These are phyloP conservation scores for Fukomys damarensis DNA, from an alignment of 2,113 vertebrate genomes.

Conservation along the genomic window DNA sequence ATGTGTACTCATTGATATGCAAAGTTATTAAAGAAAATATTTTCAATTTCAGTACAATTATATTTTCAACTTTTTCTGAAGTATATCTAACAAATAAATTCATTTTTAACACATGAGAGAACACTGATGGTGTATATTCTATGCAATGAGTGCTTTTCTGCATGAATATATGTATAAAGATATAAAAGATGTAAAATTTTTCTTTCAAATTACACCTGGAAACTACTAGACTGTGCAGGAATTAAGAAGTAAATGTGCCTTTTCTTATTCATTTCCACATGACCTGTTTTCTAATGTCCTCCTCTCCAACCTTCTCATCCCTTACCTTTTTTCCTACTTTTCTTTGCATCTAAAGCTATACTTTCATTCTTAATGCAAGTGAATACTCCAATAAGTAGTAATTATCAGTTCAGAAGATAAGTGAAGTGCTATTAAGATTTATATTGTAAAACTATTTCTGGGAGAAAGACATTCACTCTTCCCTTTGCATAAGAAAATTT, in stretches of 20 bases:
- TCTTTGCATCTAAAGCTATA: background rate
- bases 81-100: constrained; percentile 2
- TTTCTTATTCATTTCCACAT: background rate
- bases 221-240: background rate
- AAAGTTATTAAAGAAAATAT: background rate
- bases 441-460: background rate
- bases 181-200: background rate
- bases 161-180: background rate
- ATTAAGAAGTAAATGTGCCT: constrained; percentile 16
- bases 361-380: background rate
- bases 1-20: background rate
- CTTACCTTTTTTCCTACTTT: background rate
- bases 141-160: background rate
- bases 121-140: background rate
- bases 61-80: constrained; percentile 29
- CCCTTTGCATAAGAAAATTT: background rate
- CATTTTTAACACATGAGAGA: background rate
- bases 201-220: background rate
- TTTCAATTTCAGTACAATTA: constrained; percentile 39
- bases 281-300: background rate
- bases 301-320: background rate
- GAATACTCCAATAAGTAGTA: background rate
- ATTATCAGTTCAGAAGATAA: background rate
- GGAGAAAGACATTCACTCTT: background rate
- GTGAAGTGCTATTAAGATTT: background rate